Evolutionary conservation across 2,797 vertebrate genomes (phyloP), one percentile per base, ranked within the genome.

Genomic region (Enteromius paludinosus): DNA sequence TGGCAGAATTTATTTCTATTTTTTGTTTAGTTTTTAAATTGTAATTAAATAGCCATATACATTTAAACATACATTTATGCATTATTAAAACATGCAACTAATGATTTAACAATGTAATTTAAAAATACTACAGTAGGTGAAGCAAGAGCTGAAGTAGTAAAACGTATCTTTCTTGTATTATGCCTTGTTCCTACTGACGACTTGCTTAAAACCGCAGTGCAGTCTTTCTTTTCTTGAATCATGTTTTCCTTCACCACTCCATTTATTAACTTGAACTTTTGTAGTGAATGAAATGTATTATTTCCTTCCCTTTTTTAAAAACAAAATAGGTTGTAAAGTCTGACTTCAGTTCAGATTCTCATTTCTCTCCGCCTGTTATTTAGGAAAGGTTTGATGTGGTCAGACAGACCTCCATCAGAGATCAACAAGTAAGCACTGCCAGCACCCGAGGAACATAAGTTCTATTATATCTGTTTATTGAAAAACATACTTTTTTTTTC

Each of bases 41-140:
- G 25, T 8, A 43, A 68, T 23, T n/a, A 12, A 0, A 43, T 43
- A 23, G 12, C 15, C 28, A 4, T 64, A 33, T 64, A 23, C 7
- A 45, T 17, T 45, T 15, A 17, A 9, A 45, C 23, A 43, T 38
- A n/a, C n/a, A 45, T 4, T 1, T 25, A 35, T n/a, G 18, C 3
- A n/a, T 73, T 9, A 8, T n/a, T 12, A 14, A 14, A 23, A n/a
- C 11, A 7, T 35, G 5, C 47, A 54, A 35, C 47, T 61, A 17
- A 28, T 43, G 3, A 11, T 77, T 47, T 43, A 41, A 62, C 25
- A 10, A 18, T 45, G n/a, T 35, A 10, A 43, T 45, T 78, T 38
- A 25, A 52, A 41, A 20, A 1, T 45, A 33, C 12, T 47, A 49
- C 77, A 69, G 30, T 41, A 79, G 77, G 23, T 79, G 77, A 64